Percentiles rank a stretch among this genome's conserved stretches.
These are phyloP conservation scores for Rhipidura dahli DNA, from an alignment of 2,113 vertebrate species.

Conservation along the genomic window DNA sequence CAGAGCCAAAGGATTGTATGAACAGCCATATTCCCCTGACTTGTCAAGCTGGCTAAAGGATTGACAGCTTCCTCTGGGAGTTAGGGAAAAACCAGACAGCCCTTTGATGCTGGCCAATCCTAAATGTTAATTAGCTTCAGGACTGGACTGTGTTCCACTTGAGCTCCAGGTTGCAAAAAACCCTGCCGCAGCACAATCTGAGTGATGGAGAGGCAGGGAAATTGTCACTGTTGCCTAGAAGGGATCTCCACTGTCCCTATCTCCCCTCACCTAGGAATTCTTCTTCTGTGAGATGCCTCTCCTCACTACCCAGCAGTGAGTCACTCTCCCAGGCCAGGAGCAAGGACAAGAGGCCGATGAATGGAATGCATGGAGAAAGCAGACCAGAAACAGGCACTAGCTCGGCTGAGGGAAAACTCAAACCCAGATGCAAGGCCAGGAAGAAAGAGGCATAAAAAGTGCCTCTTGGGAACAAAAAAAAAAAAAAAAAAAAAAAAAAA, in stretches of 20 bases:
- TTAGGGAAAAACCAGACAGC: slow-evolving; percentile 39
- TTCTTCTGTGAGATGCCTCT: background rate
- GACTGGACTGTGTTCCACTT: slow-evolving; percentile 29
- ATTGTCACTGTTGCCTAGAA: background rate
- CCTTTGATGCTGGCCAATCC: slow-evolving; percentile 56
- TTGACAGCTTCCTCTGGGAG: slow-evolving; percentile 60
- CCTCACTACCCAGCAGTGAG: slow-evolving; percentile 4
- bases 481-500: background rate
- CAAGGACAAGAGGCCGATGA: background rate
- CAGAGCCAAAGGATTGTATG: slow-evolving; percentile 77
- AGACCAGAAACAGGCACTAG: slow-evolving; percentile 40
- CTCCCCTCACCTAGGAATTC: background rate
- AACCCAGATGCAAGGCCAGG: slow-evolving; percentile 31
- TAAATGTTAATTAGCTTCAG: slow-evolving; percentile 19
- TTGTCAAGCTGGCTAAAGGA: slow-evolving; percentile 70
- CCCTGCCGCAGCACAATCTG: background rate
- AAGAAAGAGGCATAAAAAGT: slow-evolving; percentile 33
- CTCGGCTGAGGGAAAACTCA: slow-evolving; percentile 36
- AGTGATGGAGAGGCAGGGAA: background rate
- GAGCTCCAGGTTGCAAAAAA: slow-evolving; percentile 21
- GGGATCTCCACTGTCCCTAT: background rate
- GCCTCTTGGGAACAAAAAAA: background rate
- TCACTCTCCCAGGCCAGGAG: slow-evolving; percentile 50
- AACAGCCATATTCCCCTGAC: slow-evolving; percentile 76
- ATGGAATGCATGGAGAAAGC: slow-evolving; percentile 5